Evolutionary conservation across 1,140 invertebrate species (phyloP).

Genomic region (Drosophila ogumai): DNA sequence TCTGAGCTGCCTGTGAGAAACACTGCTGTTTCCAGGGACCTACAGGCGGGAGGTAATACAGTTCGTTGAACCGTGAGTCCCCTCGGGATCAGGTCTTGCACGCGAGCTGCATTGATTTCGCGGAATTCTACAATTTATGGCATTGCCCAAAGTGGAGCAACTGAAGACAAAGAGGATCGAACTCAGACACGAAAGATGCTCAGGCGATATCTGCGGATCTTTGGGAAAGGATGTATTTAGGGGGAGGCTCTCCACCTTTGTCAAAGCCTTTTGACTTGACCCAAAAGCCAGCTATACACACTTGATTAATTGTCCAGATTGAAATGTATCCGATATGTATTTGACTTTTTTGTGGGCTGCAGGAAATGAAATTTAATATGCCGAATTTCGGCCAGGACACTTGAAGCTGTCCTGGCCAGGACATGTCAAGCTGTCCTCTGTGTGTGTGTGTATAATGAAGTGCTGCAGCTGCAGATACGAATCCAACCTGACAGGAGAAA

Average conservation of each 20-base stretch:
- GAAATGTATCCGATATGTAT: constrained; percentile 37
- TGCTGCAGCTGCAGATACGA: constrained; percentile 59
- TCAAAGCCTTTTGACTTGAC: background rate
- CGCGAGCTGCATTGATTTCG: constrained; percentile 21
- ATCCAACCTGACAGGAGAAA: constrained; percentile 71
- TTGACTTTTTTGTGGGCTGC: constrained; percentile 46
- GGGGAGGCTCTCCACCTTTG: background rate
- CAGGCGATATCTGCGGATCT: constrained; percentile 1
- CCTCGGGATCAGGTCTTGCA: constrained; percentile 13
- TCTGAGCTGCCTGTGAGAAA: constrained; percentile 42
- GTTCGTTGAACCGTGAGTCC: constrained; percentile 37
- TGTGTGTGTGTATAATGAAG: constrained; percentile 65
- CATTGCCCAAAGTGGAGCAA: constrained; percentile 27
- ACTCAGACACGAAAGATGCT: background rate
- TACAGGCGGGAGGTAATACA: background rate
- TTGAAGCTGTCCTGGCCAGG: constrained; percentile 63
- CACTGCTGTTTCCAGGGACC: constrained; percentile 33
- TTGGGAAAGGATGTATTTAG: background rate
- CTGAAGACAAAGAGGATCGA: constrained; percentile 13
- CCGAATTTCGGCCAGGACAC: constrained; percentile 70
- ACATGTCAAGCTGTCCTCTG: constrained; percentile 1
- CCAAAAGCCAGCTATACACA: constrained; percentile 18
- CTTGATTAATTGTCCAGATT: constrained; percentile 64
- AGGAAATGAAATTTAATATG: constrained; percentile 68
- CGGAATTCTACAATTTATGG: constrained; percentile 34